phyloP scores from a whole-genome alignment of 2,888 invertebrate species.

The Leuctra nigra region DNA sequence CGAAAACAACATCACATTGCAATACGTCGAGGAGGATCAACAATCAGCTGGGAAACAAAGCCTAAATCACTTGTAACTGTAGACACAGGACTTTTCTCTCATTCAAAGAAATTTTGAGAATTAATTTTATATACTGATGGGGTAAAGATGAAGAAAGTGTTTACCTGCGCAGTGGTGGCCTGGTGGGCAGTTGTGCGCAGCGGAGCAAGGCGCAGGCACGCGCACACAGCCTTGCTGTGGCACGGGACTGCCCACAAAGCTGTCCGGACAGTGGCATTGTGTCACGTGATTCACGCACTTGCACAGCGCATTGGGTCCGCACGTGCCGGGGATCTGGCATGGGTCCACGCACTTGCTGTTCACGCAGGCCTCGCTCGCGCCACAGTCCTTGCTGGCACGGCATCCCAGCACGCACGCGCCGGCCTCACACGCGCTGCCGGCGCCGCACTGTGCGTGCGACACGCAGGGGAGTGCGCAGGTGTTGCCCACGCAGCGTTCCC shows the following conservation, averaged over 20 bases:
- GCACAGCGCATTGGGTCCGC: conserved; percentile 81
- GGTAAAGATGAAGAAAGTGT: too few species aligned
- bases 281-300: conserved; percentile 66
- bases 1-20: too few species aligned
- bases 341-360: conserved; percentile 81
- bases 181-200: conserved; percentile 63
- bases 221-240: conserved; percentile 86
- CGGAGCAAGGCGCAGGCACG: conserved; percentile 60
- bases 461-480: conserved; percentile 74
- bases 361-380: conserved; percentile 68
- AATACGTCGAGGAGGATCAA: too few species aligned
- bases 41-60: too few species aligned
- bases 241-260: conserved; percentile 80
- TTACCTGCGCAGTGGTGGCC: conserved; percentile 72
- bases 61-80: too few species aligned
- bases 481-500: conserved; percentile 71
- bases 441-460: conserved; percentile 72
- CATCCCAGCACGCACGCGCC: conserved; percentile 80
- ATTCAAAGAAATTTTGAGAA: too few species aligned
- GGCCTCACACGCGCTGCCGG: conserved; percentile 70
- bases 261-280: conserved; percentile 72
- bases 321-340: conserved; percentile 65
- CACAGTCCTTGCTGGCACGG: conserved; percentile 75
- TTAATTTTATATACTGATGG: too few species aligned
- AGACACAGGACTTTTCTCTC: too few species aligned